These are phyloP conservation scores for Tamias sibiricus DNA, from an alignment of 2,113 vertebrate species.

Conservation along the genomic window DNA sequence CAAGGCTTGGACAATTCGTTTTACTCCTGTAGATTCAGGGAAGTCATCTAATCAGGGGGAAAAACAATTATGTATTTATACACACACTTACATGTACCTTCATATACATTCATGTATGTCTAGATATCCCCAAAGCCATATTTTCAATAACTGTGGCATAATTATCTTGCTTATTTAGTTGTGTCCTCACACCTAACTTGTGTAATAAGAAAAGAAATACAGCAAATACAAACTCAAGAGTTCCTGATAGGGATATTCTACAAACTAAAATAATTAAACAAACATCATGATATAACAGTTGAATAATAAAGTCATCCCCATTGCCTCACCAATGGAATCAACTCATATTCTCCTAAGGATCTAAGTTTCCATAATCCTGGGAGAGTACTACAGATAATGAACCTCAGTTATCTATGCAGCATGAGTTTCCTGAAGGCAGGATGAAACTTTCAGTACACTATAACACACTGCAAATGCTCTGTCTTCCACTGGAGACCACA, in stretches of 20 bases:
- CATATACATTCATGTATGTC: not conserved
- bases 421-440: not conserved
- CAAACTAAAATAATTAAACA: constrained; percentile 46
- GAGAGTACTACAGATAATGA: not conserved
- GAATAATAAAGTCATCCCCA: not conserved
- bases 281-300: not conserved
- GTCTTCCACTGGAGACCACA: not conserved
- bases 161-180: constrained; percentile 38
- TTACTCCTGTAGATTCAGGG: constrained; percentile 97
- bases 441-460: not conserved
- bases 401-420: not conserved
- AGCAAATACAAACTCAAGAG: constrained; percentile 21
- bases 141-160: constrained; percentile 10
- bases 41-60: constrained; percentile 92
- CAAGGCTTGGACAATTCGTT: constrained; percentile 96
- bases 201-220: not conserved
- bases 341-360: constrained; percentile 38
- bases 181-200: constrained; percentile 2
- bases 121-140: not conserved
- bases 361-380: not conserved
- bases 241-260: constrained; percentile 4
- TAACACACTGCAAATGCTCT: constrained; percentile 19
- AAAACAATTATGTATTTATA: not conserved
- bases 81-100: not conserved
- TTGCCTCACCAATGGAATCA: not conserved